These are phyloP conservation scores for Tineola bisselliella DNA, from an alignment of 2,888 invertebrate genomes.

Conservation along the genomic window DNA sequence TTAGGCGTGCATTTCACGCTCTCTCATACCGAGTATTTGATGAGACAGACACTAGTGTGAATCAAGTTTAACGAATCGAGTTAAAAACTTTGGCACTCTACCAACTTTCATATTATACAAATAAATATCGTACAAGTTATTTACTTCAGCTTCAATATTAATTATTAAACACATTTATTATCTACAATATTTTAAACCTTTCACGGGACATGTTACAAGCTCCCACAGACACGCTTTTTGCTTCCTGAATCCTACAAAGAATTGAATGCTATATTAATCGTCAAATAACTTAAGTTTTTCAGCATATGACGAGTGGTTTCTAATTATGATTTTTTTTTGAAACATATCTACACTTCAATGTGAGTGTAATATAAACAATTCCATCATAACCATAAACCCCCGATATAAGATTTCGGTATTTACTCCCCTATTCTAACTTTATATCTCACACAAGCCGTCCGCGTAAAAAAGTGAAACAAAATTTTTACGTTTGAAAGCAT, in stretches of 20 bases:
- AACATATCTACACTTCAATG: background rate
- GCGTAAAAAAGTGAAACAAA: background rate
- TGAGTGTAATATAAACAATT: background rate
- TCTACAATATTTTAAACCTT: too few species aligned
- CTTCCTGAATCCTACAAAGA: too few species aligned
- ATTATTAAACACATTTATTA: too few species aligned
- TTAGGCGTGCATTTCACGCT: constrained; percentile 43
- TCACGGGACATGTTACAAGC: too few species aligned
- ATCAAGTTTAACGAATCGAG: constrained; percentile 20
- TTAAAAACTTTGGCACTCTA: constrained; percentile 16
- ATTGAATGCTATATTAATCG: too few species aligned
- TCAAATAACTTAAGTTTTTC: too few species aligned
- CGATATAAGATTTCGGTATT: background rate
- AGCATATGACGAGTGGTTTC: too few species aligned
- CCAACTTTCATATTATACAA: constrained; percentile 11
- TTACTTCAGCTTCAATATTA: too few species aligned
- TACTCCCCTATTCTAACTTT: constrained; percentile 3
- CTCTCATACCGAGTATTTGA: constrained; percentile 21
- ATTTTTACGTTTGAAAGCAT: background rate
- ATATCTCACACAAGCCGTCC: background rate
- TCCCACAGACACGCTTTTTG: too few species aligned
- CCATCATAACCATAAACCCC: constrained; percentile 1
- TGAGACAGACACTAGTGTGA: constrained; percentile 22
- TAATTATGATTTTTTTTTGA: too few species aligned
- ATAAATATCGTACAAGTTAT: background rate